Evolutionary conservation across 2,888 invertebrate genomes (phyloP), one percentile per base, ranked within the genome.

Genomic region (Noctuana brunneofusca): DNA sequence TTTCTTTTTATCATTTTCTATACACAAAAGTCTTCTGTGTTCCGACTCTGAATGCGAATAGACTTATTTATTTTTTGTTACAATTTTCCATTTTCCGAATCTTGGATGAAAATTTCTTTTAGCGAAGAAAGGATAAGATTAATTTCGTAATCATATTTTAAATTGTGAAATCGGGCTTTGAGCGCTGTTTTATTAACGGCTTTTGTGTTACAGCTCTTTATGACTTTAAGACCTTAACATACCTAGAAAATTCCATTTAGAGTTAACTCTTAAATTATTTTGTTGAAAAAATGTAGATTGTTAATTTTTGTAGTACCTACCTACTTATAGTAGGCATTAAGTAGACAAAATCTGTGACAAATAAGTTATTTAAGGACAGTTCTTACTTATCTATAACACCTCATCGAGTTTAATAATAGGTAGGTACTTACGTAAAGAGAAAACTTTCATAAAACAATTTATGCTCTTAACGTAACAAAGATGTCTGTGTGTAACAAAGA

Each of bases 1-100:
- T 82, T 82, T 84, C 71, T 71, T 76, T 77, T 78, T 75, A 75
- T 68, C 64, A 64, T 68, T 71, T 70, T 69, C 66, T 68, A 69
- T 71, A 69, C 71, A 74, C 68, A 71, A 71, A 70, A 73, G 68
- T 71, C 70, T 70, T 73, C 68, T 72, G 71, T 74, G 69, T 74
- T 73, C 68, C 69, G 66, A 66, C 70, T 69, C 69, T 66, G 69
- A 73, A 71, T 70, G 66, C 69, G 68, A 72, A 71, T 67, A 67
- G 65, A 66, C 65, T 69, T 69, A 64, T 66, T 66, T 65, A 63
- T 66, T 64, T 65, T 58, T 62, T 62, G 62, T 62, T 62, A 65
- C 65, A 56, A 63, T 63, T 68, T 65, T 64, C 63, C 64, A 65
- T 64, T 63, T 64, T 68, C 68, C 59, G 38, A 64, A 65, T 69